Evolutionary conservation across 2,888 invertebrate genomes (phyloP), one percentile per base, ranked within the genome.

Genomic region (Notodonta ziczac): DNA sequence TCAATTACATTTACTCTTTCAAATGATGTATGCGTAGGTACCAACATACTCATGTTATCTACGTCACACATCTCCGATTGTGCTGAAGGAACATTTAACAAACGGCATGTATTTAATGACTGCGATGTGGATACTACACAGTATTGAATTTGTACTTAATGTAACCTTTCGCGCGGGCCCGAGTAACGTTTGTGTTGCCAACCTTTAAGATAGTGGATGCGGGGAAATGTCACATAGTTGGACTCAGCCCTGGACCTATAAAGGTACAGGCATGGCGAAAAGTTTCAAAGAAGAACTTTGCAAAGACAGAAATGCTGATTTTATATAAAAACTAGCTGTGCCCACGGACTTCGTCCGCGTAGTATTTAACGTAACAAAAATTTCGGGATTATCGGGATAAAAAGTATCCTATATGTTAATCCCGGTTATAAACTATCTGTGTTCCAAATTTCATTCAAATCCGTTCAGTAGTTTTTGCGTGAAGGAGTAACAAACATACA

Each of bases 171-270:
- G 85, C 85, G 76, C 76, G 75, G 65, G 75, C 76, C 76, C 76
- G 83, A 83, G 81, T 86, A 83, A 84, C 84, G 85, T 83, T 86
- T 85, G 81, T 83, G 79, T 80, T 84, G 80, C 83, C 83, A 86
- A 92, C 91, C 91, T 93, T 92, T 91, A 84, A 69, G 90, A 89
- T 90, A 87, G 88, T 87, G 88, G 88, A 86, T 87, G 86, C 86
- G 77, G 85, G 89, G 84, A 93, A 93, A 93, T 93, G 93, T 91
- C 93, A 93, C 91, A 89, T 91, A 90, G 91, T 90, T 90, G 89
- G 91, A 89, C 91, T 87, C 77, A 88, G 86, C 77, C 82, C 88
- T 91, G 91, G 91, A 90, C 89, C 81, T 80, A 80, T 75, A 74
- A 63, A 68, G 57, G 88, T 90, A 90, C 85, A 81, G 76, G 75